Evolutionary conservation across 1,140 invertebrate species (phyloP), one percentile per base, ranked within the genome.

Genomic region (Agraylea sexmaculata): DNA sequence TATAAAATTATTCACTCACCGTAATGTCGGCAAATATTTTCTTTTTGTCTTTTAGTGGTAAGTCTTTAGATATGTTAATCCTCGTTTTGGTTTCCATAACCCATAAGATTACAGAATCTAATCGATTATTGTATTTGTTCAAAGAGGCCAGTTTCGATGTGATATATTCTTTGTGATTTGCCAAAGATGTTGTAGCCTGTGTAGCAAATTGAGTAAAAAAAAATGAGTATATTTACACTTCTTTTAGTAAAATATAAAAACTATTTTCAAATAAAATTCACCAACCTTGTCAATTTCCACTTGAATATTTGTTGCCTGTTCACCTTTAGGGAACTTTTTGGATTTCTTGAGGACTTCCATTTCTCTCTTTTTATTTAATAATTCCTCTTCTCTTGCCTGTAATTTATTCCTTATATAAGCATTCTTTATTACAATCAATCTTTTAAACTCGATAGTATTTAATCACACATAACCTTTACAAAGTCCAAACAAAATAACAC

Each of bases 381-480:
- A 59, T 51, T 83, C 79, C 57, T 80, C 74, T 59, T 80, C 71
- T 37, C 77, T 70, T 21, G 79, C 79, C 82, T 85, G 12, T 40
- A 16, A 25, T 33, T 29, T 10, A 15, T 10, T 27, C 28, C n/a
- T 12, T 32, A 32, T n/a, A 32, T 5, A 35, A 35, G 23, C 7
- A 27, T n/a, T 27, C n/a, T 27, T 27, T 27, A 27, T 27, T 27
- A 8, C 23, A 27, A 27, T 27, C 7, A 27, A 7, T 27, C 23
- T n/a, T 8, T 27, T 27, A 30, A 5, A 30, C 16, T 30, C 12
- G 12, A 30, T 30, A 30, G 12, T 30, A 30, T 30, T 30, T 27
- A 27, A 8, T 27, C 23, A 27, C 7, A 8, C n/a, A 7, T 8
- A 27, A 7, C 7, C 7, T 27, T n/a, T 27, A 27, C 23, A 27